These are phyloP conservation scores for Megalopta genalis DNA, from an alignment of 1,140 invertebrate genomes.

Conservation along the genomic window DNA sequence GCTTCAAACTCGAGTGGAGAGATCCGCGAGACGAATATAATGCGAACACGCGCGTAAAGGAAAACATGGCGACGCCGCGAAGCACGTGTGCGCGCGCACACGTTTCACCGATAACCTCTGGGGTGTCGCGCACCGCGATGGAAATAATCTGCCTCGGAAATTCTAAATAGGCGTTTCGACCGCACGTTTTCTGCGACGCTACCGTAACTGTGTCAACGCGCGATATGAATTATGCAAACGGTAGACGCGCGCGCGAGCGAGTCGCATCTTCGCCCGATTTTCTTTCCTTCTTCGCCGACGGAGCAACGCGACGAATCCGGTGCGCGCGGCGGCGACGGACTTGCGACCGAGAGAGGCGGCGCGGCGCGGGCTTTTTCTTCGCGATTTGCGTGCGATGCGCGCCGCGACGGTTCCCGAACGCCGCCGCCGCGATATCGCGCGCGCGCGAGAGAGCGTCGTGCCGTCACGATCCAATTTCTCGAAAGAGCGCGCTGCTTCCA, in stretches of 20 bases:
- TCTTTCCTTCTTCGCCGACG: not conserved
- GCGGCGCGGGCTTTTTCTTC: too few relatives aligned
- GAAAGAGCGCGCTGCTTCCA: conserved; percentile 11
- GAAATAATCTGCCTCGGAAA: conserved; percentile 9
- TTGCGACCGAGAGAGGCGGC: too few relatives aligned
- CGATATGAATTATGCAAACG: conserved; percentile 1
- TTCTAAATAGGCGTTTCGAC: not conserved
- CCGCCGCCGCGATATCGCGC: not conserved
- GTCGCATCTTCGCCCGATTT: not conserved
- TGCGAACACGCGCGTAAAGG: too few relatives aligned
- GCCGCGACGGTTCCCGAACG: too few relatives aligned
- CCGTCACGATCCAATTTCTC: conserved; percentile 35
- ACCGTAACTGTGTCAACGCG: not conserved
- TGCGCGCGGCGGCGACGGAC: too few relatives aligned
- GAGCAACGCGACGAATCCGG: too few relatives aligned
- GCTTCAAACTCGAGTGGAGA: too few relatives aligned
- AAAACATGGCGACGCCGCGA: too few relatives aligned
- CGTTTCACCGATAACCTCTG: not conserved
- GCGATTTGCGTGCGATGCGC: too few relatives aligned
- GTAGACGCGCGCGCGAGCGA: too few relatives aligned
- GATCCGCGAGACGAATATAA: too few relatives aligned
- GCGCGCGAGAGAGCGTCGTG: not conserved
- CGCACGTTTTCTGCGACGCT: not conserved
- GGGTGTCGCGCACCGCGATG: not conserved
- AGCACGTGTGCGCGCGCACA: too few relatives aligned